Conservation (phyloP, 2,113 vertebrate species). For the Tylochromis polylepis region DNA sequence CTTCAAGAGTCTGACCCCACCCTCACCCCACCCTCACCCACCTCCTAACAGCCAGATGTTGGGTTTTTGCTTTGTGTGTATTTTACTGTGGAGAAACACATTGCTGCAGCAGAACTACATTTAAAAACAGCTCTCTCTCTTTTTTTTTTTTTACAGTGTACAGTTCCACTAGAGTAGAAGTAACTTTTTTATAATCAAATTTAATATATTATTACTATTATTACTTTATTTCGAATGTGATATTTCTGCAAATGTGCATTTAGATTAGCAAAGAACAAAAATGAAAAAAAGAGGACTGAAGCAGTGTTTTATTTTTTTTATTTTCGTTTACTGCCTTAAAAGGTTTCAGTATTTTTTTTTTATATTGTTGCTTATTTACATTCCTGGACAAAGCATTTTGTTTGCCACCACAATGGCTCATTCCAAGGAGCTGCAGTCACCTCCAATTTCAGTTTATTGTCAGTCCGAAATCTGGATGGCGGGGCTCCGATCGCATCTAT, state of each 20-base stretch:
- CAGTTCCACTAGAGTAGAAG: constrained; percentile 73
- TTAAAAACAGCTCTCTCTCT: constrained; percentile 43
- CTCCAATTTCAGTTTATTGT: neutral
- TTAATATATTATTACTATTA: constrained; percentile 89
- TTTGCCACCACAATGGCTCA: neutral
- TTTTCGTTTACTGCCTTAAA: constrained; percentile 36
- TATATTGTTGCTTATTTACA: neutral
- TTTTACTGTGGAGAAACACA: constrained; percentile 26
- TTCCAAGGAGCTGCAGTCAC: constrained; percentile 11
- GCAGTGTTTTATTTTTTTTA: neutral
- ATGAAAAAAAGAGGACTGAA: constrained; percentile 18
- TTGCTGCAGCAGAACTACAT: constrained; percentile 58
- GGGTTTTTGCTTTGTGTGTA: neutral
- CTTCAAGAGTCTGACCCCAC: neutral
- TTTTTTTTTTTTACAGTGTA: constrained; percentile 79
- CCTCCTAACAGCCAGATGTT: neutral
- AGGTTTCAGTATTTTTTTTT: constrained; percentile 6
- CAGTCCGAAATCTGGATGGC: neutral
- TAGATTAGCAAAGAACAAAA: constrained; percentile 70
- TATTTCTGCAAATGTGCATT: constrained; percentile 66
- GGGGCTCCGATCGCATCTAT: constrained; percentile 18
- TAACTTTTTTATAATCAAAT: constrained; percentile 84
- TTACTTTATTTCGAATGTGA: constrained; percentile 71
- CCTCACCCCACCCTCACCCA: neutral
- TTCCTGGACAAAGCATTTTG: neutral